Evolutionary conservation across 2,113 vertebrate genomes (phyloP).

Genomic region (Gymnarchus niloticus): DNA sequence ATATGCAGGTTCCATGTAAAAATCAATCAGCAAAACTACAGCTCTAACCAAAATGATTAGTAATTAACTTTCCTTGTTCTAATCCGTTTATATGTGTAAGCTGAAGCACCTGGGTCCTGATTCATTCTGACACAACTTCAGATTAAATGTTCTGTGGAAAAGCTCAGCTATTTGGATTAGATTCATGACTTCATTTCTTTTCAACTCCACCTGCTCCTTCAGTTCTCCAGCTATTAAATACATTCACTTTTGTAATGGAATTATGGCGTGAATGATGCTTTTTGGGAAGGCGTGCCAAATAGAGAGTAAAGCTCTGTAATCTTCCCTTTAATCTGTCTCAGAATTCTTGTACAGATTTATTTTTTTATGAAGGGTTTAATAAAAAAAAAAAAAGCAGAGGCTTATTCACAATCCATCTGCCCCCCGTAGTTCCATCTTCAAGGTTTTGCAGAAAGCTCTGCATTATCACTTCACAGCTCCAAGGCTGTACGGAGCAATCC

Average conservation of each 20-base stretch:
- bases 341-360: slow-evolving; percentile 14
- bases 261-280: not conserved
- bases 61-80: slow-evolving; percentile 34
- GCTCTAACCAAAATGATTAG: slow-evolving; percentile 27
- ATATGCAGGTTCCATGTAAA: slow-evolving; percentile 21
- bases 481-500: not conserved
- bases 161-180: not conserved
- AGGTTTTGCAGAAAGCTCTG: not conserved
- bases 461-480: not conserved
- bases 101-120: not conserved
- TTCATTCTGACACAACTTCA: not conserved
- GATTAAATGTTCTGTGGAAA: slow-evolving; percentile 5
- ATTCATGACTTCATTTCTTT: not conserved
- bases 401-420: slow-evolving; percentile 29
- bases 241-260: slow-evolving; percentile 1
- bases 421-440: not conserved
- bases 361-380: slow-evolving; percentile 14
- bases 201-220: not conserved
- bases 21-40: slow-evolving; percentile 25
- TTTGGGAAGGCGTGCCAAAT: not conserved
- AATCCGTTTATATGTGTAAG: slow-evolving; percentile 2
- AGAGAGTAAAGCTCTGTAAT: not conserved
- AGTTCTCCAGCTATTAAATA: not conserved
- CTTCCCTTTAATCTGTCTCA: slow-evolving; percentile 15
- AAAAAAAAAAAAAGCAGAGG: slow-evolving; percentile 10